Base-by-base conservation (phyloP, 2,113 vertebrate species). In the Scartelaos histophorus region DNA sequence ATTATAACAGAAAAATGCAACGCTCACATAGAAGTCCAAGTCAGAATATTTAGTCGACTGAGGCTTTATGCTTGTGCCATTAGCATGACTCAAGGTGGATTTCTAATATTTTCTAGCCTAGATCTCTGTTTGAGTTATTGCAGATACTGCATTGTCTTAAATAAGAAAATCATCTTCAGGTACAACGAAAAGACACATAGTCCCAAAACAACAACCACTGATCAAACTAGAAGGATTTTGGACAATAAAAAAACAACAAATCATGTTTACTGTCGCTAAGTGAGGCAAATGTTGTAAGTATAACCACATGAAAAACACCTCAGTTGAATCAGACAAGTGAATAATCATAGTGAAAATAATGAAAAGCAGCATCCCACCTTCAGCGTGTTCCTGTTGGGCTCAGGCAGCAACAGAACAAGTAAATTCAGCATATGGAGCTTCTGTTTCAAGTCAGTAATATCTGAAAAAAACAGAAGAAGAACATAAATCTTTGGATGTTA, bases 391-490 rank as follows among this genome's bases (percentile, higher is more conserved):
- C 96, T 94, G 91, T 96, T 96, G 65, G 95, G 91, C 67, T 98
- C 96, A 0, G 95, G 96, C 45, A 97, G 94, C 75, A 95, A 91
- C 66, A 97, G 87, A 71, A 96, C 87, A 19, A 97, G 95, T 45
- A 97, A 93, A 78, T 97, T 96, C 13, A 97, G 92, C 76, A 96
- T 93, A 80, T 96, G 95, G 13, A 98, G 88, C 76, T 95, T 95
- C 87, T 96, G 96, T 58, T 93, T 96, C 80, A 94, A 88, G 49
- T 97, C 93, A 47, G 92, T 91, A 79, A 97, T 95, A 80, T 95
- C 96, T 97, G 69, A 45, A 70, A 45, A 19, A 70, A 45, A 71
- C 38, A 0, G 13, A 68, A 78, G 46, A 78, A 45, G 76, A 29
- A 49, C 51, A 70, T 73, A 60, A 58, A 74, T 56, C 73, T 57